A percentile compares a stretch with the other conserved stretches of the same genome.
Conservation (phyloP, 2,113 vertebrate species). For the Etia nguti region DNA sequence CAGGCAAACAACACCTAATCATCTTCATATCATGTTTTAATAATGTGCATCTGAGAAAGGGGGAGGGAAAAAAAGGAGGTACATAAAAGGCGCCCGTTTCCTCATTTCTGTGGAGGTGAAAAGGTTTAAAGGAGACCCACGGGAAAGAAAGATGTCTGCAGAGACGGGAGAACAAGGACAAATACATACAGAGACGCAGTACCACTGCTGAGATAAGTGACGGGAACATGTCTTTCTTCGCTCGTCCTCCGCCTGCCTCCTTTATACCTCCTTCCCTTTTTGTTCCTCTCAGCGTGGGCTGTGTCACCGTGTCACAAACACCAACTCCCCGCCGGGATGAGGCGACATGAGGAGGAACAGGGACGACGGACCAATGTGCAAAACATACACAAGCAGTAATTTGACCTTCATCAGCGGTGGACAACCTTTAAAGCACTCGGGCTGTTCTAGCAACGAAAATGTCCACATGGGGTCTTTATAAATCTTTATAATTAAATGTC, state of each 20-base stretch:
- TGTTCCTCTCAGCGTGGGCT: slow-evolving; percentile 22
- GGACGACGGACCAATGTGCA: background rate
- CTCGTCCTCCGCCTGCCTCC: background rate
- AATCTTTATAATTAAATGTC: background rate
- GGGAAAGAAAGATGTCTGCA: background rate
- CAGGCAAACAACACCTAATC: background rate
- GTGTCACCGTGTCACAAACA: slow-evolving; percentile 48
- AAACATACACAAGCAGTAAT: background rate
- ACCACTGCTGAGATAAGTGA: slow-evolving; percentile 60
- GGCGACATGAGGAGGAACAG: background rate
- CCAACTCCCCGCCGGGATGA: slow-evolving; percentile 1
- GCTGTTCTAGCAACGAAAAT: background rate
- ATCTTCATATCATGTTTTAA: background rate
- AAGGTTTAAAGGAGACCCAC: slow-evolving; percentile 24
- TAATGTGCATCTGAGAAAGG: background rate
- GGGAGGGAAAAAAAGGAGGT: background rate
- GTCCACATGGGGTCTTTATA: background rate
- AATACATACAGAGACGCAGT: slow-evolving; percentile 1
- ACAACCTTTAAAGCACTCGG: background rate
- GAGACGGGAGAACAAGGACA: background rate
- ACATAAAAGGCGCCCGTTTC: background rate
- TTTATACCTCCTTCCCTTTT: background rate
- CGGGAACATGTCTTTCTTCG: slow-evolving; percentile 13
- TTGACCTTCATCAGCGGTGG: background rate
- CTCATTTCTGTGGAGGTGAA: background rate